Percentiles rank a stretch among this genome's conserved stretches.
phyloP scores from a whole-genome alignment of 2,888 invertebrate genomes.

The Lochmaea crataegi region DNA sequence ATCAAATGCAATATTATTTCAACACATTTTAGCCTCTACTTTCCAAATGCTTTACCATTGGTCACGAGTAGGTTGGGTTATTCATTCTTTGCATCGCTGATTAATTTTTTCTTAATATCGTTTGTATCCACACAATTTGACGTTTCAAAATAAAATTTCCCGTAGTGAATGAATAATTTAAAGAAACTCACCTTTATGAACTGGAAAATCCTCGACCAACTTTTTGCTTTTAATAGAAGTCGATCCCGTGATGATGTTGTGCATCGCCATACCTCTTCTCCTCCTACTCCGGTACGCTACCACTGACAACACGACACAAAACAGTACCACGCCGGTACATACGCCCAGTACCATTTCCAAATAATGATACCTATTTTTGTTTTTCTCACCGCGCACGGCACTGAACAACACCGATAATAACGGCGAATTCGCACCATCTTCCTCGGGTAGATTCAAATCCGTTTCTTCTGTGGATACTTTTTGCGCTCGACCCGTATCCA shows the following conservation, averaged over 20 bases:
- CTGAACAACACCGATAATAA: conserved; percentile 73
- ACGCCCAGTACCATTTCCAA: conserved; percentile 72
- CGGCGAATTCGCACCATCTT: conserved; percentile 66
- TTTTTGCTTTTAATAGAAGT: conserved; percentile 72
- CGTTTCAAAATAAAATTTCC: too few relatives aligned
- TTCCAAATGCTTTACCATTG: too few relatives aligned
- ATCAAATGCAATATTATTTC: too few relatives aligned
- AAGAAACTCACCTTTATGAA: conserved; percentile 52
- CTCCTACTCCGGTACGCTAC: conserved; percentile 71
- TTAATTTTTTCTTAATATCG: too few relatives aligned
- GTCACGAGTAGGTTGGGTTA: too few relatives aligned
- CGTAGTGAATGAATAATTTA: too few relatives aligned
- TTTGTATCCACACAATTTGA: too few relatives aligned
- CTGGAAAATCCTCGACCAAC: conserved; percentile 71
- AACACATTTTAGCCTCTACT: too few relatives aligned
- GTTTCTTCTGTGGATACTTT: conserved; percentile 75
- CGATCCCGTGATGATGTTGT: conserved; percentile 72
- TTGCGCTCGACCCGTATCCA: conserved; percentile 72
- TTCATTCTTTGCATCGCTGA: too few relatives aligned
- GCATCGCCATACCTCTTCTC: conserved; percentile 67
- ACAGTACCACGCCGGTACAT: conserved; percentile 68
- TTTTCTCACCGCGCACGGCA: conserved; percentile 72
- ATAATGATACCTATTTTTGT: conserved; percentile 68
- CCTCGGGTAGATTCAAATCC: conserved; percentile 68
- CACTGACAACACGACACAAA: conserved; percentile 68